Conservation (phyloP, 2,888 invertebrate species). For the Leistus spinibarbis region DNA sequence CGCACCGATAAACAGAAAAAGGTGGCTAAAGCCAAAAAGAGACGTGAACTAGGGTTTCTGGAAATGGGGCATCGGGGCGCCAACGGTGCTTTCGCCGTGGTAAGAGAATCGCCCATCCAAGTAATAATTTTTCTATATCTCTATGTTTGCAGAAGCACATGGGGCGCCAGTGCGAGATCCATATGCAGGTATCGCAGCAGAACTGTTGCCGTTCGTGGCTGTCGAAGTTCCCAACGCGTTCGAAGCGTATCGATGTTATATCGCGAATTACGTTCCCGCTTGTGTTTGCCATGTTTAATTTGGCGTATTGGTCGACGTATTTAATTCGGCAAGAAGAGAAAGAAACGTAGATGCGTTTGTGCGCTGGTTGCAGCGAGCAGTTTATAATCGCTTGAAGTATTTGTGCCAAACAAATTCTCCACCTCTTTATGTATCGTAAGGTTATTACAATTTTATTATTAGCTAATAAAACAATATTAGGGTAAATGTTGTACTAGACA, state of each 20-base stretch:
- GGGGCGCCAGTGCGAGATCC: slow-evolving; percentile 74
- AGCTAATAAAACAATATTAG: neutral
- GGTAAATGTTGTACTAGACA: neutral
- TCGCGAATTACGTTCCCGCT: slow-evolving; percentile 88
- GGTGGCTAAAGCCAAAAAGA: slow-evolving; percentile 64
- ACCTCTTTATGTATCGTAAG: neutral
- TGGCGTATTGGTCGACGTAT: slow-evolving; percentile 86
- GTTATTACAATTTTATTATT: neutral
- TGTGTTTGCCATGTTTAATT: slow-evolving; percentile 86
- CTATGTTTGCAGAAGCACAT: slow-evolving; percentile 58
- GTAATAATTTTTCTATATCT: slow-evolving; percentile 41
- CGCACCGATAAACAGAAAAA: slow-evolving; percentile 85
- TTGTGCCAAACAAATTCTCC: neutral
- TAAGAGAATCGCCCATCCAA: too few species aligned
- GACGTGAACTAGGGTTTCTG: slow-evolving; percentile 7
- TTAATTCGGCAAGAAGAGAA: slow-evolving; percentile 73
- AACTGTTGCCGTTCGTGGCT: slow-evolving; percentile 87
- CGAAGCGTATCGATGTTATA: slow-evolving; percentile 92
- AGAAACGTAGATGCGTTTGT: slow-evolving; percentile 48
- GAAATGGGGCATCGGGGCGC: slow-evolving; percentile 10
- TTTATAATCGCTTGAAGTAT: too few species aligned
- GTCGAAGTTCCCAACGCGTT: slow-evolving; percentile 85
- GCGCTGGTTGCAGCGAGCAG: too few species aligned
- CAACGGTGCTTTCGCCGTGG: slow-evolving; percentile 81
- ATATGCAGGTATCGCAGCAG: slow-evolving; percentile 76